phyloP scores from a whole-genome alignment of 2,113 vertebrate species.

The Passer domesticus region DNA sequence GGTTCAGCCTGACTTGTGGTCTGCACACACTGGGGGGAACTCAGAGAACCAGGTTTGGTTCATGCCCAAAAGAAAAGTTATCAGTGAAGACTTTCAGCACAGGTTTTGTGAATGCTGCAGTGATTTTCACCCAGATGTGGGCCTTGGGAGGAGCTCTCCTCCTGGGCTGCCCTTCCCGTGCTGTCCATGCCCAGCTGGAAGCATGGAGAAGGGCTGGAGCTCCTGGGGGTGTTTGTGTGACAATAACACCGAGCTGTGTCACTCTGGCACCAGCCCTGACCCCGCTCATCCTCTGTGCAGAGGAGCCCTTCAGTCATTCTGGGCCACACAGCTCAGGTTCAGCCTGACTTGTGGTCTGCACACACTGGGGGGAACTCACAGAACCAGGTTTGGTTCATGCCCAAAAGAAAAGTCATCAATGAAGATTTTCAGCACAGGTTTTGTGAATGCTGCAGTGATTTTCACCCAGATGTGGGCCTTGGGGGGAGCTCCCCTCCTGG shows the following conservation, averaged over 20 bases:
- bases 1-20: background rate
- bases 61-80: fast-evolving
- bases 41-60: background rate
- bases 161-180: background rate
- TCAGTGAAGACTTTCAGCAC: background rate
- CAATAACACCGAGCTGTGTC: background rate
- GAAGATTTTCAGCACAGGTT: background rate
- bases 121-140: background rate
- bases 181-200: background rate
- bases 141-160: background rate
- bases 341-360: background rate
- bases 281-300: background rate
- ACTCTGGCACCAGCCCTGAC: background rate
- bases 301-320: background rate
- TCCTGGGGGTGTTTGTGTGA: background rate
- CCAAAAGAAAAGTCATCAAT: too few species aligned
- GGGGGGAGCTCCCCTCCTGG: background rate
- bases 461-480: too few species aligned
- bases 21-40: background rate
- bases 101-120: background rate
- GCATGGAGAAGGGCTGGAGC: background rate
- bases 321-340: background rate
- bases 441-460: background rate
- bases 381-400: fast-evolving
- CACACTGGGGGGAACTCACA: background rate